These are phyloP conservation scores for Calypte anna DNA, from an alignment of 2,113 vertebrate genomes.

Conservation along the genomic window DNA sequence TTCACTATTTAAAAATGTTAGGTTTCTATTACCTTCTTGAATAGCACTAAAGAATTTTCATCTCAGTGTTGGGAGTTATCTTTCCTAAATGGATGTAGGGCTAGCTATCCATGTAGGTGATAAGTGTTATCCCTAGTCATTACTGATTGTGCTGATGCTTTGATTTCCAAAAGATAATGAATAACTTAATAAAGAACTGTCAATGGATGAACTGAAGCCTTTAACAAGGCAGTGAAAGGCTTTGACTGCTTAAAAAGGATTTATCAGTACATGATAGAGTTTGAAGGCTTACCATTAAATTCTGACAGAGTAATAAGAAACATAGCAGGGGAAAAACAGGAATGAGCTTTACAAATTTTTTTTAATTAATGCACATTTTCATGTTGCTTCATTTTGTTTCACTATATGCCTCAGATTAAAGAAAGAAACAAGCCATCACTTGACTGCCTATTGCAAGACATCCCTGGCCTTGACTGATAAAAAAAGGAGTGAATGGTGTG, in stretches of 20 bases:
- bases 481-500: conserved; percentile 60
- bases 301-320: conserved; percentile 32
- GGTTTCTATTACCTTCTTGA: conserved; percentile 48
- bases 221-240: conserved; percentile 12
- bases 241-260: conserved; percentile 64
- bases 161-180: conserved; percentile 67
- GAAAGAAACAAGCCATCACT: conserved; percentile 66
- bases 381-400: conserved; percentile 67
- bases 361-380: conserved; percentile 58
- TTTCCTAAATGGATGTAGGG: conserved; percentile 54
- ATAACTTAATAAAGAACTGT: conserved; percentile 55
- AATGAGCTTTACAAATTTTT: neutral
- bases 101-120: conserved; percentile 59
- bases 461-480: conserved; percentile 72
- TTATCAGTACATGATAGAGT: conserved; percentile 49
- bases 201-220: neutral
- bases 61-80: conserved; percentile 25
- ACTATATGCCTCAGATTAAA: conserved; percentile 61
- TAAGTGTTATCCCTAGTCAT: conserved; percentile 56
- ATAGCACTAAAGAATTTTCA: conserved; percentile 44
- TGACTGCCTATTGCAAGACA: conserved; percentile 68
- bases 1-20: conserved; percentile 55
- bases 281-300: conserved; percentile 51
- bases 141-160: conserved; percentile 59
- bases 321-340: neutral